Percentiles rank a stretch among this genome's conserved stretches.
phyloP scores from a whole-genome alignment of 1,140 invertebrate species.

The Drosophila hydei region DNA sequence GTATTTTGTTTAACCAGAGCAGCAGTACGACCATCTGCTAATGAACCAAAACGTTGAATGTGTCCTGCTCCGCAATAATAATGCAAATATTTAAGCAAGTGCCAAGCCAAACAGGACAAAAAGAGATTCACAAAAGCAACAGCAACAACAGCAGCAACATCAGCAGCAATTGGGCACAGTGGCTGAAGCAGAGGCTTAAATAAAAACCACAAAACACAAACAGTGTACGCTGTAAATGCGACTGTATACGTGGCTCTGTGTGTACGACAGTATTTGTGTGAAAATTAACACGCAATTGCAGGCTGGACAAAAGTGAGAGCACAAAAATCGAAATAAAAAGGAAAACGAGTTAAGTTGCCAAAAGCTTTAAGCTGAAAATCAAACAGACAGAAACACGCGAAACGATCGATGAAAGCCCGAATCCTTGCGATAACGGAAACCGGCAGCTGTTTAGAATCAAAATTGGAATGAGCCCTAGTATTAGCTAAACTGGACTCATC shows the following conservation, averaged over 20 bases:
- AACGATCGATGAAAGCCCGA: conserved; percentile 68
- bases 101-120: conserved; percentile 49
- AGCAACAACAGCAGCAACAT: no score
- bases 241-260: conserved; percentile 11
- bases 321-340: conserved; percentile 56
- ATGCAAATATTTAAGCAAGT: conserved; percentile 76
- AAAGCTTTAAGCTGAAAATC: conserved; percentile 75
- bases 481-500: conserved; percentile 13
- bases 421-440: conserved; percentile 29
- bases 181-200: conserved; percentile 17
- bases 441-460: conserved; percentile 19
- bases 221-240: conserved; percentile 57
- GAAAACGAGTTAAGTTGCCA: conserved; percentile 55
- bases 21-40: conserved; percentile 54
- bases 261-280: conserved; percentile 59
- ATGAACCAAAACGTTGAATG: conserved; percentile 60
- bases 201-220: conserved; percentile 71
- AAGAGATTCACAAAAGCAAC: conserved; percentile 9
- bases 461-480: conserved; percentile 2
- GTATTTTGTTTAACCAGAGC: conserved; percentile 45
- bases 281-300: conserved; percentile 80
- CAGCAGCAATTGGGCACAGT: background rate
- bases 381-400: conserved; percentile 59
- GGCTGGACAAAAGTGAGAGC: conserved; percentile 51
- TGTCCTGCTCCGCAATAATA: conserved; percentile 66